phyloP scores from a whole-genome alignment of 2,113 vertebrate species.

The Chaetodon auriga region DNA sequence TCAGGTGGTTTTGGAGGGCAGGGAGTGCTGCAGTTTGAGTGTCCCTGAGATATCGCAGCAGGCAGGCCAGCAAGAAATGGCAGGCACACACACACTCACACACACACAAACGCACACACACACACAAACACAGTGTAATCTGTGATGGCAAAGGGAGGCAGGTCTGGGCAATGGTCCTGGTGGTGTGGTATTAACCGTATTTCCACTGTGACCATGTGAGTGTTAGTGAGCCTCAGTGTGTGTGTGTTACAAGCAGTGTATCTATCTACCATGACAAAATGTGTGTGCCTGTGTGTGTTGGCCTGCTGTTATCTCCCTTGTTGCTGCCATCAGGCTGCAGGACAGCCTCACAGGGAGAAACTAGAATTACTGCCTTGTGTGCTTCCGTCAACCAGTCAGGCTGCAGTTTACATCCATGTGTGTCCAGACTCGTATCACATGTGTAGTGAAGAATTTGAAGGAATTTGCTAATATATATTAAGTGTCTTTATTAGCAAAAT shows the following conservation, averaged over 20 bases:
- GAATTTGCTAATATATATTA: too few species aligned
- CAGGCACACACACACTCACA: conserved; percentile 14
- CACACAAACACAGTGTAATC: conserved; percentile 74
- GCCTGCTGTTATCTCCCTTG: conserved; percentile 74
- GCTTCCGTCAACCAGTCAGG: too few species aligned
- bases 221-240: conserved; percentile 28
- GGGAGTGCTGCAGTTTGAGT: conserved; percentile 31
- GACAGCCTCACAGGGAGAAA: conserved; percentile 57
- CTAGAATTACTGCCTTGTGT: too few species aligned
- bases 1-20: conserved; percentile 57
- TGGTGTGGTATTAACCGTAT: conserved; percentile 77
- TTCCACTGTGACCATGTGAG: conserved; percentile 64
- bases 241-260: conserved; percentile 66
- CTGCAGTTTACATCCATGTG: too few species aligned
- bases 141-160: conserved; percentile 75
- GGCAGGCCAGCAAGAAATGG: conserved; percentile 71
- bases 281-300: conserved; percentile 60
- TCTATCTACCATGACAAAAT: conserved; percentile 71
- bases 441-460: too few species aligned
- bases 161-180: conserved; percentile 75
- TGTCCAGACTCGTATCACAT: too few species aligned
- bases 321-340: conserved; percentile 78
- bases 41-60: conserved; percentile 66
- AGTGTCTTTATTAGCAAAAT: too few species aligned
- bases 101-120: conserved; percentile 17